Conservation (phyloP, 2,113 vertebrate species). For the pig (Sus scrofa) region DNA sequence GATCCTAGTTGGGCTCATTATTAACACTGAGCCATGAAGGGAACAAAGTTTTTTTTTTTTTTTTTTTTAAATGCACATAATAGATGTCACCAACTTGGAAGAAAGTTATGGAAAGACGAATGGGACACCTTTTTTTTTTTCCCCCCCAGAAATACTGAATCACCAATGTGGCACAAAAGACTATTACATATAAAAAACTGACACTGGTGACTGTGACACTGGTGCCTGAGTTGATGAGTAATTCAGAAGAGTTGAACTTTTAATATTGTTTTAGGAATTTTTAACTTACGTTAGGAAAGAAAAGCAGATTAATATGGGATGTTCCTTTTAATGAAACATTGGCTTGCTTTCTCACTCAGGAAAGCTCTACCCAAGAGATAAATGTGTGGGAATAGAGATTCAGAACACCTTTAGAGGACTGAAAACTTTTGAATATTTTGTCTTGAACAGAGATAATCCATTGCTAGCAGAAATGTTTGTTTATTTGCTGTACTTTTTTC, state of each 20-base stretch:
- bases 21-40: no score
- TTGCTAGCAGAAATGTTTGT: background rate
- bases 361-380: background rate
- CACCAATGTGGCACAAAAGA: background rate
- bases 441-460: background rate
- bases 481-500: slow-evolving; percentile 13
- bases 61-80: background rate
- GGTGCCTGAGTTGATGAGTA: background rate
- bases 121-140: background rate
- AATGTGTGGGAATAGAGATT: background rate
- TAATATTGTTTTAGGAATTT: slow-evolving; percentile 16
- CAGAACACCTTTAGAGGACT: background rate
- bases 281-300: background rate
- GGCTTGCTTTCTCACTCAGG: background rate
- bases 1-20: no score
- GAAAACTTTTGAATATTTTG: background rate
- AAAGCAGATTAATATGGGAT: background rate
- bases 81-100: background rate
- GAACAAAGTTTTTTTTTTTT: no score
- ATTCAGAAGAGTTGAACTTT: background rate
- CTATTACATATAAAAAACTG: background rate
- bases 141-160: background rate
- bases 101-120: background rate
- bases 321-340: background rate
- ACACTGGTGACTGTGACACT: background rate